Conservation (phyloP, 92 coral and sea anemone species). For the Palythoa heliodiscus region DNA sequence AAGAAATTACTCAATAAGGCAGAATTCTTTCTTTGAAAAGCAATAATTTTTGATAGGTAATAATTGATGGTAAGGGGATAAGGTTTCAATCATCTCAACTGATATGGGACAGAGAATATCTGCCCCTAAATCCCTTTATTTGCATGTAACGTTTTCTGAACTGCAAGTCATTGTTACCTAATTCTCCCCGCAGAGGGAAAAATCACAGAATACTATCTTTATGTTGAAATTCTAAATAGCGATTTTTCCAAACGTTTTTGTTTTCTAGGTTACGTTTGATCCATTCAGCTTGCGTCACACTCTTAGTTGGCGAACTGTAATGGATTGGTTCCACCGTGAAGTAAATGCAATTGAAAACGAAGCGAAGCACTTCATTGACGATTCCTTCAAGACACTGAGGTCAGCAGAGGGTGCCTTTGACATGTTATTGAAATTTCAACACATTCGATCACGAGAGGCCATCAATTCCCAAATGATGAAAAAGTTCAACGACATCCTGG, state of each 20-base stretch:
- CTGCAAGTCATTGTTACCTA: too few species aligned
- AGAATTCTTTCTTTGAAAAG: too few species aligned
- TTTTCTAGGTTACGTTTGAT: conserved; percentile 89
- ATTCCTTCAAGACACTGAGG: conserved; percentile 92
- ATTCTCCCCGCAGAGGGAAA: too few species aligned
- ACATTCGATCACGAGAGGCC: conserved; percentile 96
- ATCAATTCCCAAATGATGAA: conserved; percentile 99
- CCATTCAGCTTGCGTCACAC: conserved; percentile 94
- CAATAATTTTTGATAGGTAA: too few species aligned
- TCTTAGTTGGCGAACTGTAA: conserved; percentile 94
- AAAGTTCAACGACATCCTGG: conserved; percentile 93
- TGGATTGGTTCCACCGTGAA: conserved; percentile 99
- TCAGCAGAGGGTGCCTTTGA: conserved; percentile 99
- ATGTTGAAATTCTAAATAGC: neutral
- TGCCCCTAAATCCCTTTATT: too few species aligned
- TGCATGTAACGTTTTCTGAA: too few species aligned
- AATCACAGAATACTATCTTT: too few species aligned
- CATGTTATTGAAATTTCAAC: conserved; percentile 95
- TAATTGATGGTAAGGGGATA: too few species aligned
- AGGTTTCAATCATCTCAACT: too few species aligned
- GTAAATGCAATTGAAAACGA: conserved; percentile 98
- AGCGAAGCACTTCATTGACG: conserved; percentile 97
- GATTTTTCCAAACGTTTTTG: neutral
- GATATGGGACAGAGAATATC: too few species aligned
- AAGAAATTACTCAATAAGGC: too few species aligned